A percentile compares a stretch with the other conserved stretches of the same genome.
Evolutionary conservation across 2,888 invertebrate genomes (phyloP).

Genomic region (Nesidiocoris tenuis): DNA sequence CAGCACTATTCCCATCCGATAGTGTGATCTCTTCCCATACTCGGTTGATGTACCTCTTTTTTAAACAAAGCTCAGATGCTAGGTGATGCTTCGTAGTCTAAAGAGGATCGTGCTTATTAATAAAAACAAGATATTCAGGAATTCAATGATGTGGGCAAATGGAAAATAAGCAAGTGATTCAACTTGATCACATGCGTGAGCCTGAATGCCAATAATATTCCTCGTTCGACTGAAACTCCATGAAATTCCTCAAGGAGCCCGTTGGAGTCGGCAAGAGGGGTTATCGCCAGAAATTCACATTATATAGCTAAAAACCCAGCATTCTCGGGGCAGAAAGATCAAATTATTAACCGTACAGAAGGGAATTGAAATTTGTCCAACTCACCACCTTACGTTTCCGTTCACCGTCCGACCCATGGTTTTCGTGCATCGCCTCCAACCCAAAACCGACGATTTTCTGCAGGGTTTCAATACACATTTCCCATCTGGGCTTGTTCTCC

Average conservation of each 20-base stretch:
- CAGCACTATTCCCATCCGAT: not conserved
- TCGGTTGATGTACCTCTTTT: slow-evolving; percentile 3
- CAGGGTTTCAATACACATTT: slow-evolving; percentile 58
- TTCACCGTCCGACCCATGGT: slow-evolving; percentile 48
- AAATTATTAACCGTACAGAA: too few species aligned
- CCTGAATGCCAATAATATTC: slow-evolving; percentile 2
- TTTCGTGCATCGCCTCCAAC: slow-evolving; percentile 56
- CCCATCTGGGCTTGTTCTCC: slow-evolving; percentile 56
- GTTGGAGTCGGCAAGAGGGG: not conserved
- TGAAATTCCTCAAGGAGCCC: not conserved
- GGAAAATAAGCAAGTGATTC: not conserved
- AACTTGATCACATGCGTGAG: not conserved
- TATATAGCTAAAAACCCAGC: too few species aligned
- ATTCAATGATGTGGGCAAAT: not conserved
- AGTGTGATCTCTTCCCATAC: slow-evolving; percentile 3
- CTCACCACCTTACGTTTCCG: slow-evolving; percentile 49
- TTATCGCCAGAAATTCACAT: too few species aligned
- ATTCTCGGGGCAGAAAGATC: too few species aligned
- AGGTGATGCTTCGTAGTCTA: slow-evolving; percentile 1
- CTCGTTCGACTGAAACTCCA: not conserved
- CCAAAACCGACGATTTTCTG: slow-evolving; percentile 58
- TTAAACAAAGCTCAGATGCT: not conserved
- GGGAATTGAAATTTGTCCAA: not conserved
- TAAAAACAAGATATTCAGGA: not conserved
- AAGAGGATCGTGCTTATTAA: not conserved